Percentiles rank a stretch among this genome's conserved stretches.
These are phyloP conservation scores for Furcifer pardalis DNA, from an alignment of 2,797 vertebrate genomes.

Conservation along the genomic window DNA sequence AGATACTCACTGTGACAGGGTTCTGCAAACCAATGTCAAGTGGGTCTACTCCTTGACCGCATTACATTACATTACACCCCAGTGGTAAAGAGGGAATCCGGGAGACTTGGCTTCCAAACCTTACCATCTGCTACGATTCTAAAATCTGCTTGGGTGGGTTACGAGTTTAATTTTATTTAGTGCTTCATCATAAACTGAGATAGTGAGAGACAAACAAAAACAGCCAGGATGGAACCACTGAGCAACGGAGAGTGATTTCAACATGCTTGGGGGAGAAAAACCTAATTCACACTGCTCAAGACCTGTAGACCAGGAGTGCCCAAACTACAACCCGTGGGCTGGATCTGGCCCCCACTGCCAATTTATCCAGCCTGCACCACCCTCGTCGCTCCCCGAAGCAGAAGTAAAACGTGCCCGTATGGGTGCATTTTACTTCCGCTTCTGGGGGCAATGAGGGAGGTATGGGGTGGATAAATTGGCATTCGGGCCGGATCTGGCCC, in stretches of 20 bases:
- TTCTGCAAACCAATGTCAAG: neutral
- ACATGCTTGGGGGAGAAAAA: neutral
- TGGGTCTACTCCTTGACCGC: neutral
- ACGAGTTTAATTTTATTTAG: constrained; percentile 1
- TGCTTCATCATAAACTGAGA: neutral
- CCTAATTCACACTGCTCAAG: neutral
- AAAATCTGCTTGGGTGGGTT: neutral
- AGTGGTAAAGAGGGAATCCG: neutral
- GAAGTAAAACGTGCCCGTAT: too few relatives aligned
- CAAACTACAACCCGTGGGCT: too few relatives aligned
- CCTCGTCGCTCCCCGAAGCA: too few relatives aligned
- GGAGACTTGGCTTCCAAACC: neutral
- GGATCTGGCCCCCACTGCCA: too few relatives aligned
- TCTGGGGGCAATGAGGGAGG: too few relatives aligned
- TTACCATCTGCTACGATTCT: neutral
- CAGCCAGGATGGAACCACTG: neutral
- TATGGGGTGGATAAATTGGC: too few relatives aligned
- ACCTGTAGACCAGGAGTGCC: too few relatives aligned
- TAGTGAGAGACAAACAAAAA: neutral
- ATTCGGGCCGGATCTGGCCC: too few relatives aligned
- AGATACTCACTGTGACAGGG: neutral
- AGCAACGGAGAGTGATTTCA: neutral
- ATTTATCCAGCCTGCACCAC: too few relatives aligned
- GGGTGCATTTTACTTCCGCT: too few relatives aligned
- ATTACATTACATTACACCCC: neutral